Base-by-base conservation (phyloP, 2,888 invertebrate genomes). In the Meganola albula region DNA sequence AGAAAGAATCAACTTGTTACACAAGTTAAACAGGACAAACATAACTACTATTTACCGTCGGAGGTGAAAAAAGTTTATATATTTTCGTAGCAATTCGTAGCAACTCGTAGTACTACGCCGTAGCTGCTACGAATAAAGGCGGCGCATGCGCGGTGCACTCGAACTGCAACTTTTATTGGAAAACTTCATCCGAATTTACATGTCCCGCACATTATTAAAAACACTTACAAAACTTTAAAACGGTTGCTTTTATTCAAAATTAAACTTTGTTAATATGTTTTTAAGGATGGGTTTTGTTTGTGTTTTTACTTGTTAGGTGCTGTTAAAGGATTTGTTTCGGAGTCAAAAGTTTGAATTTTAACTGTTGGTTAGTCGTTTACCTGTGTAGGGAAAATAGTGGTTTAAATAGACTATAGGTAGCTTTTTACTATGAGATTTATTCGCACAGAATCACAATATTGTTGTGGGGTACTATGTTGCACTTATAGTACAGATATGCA, bases 111-210 rank as follows among this genome's bases (percentile, higher is more conserved):
- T 29, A 27, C 35, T 40, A 33, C 30, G 34, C 4, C 28, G 24
- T 21, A 21, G 22, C 18, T 11, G 23, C 24, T 14, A 24, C 18
- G 13, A 34, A 34, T 41, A 46, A n/a, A 41, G 50, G 54, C 50
- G 39, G 47, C 57, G 51, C 44, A 49, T 53, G 53, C 53, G 59
- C 54, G 57, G 48, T 57, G 51, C 53, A 53, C 63, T 64, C 54
- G 53, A 60, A 63, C 57, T 66, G 71, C 76, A 79, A 82, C 78
- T 78, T 82, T 79, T 82, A 82, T 80, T 82, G 74, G 74, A 74
- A 82, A 82, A 82, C 82, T 80, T 78, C 57, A 51, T 46, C 70
- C 73, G 70, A 80, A 80, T 80, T 78, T 78, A 75, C 78, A 82
- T 80, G 68, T 70, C 67, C 64, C 67, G 70, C 63, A 69, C 75